Percentiles rank a stretch among this genome's conserved stretches.
These are phyloP conservation scores for Ibidorhyncha struthersii DNA, from an alignment of 2,113 vertebrate species.

Conservation along the genomic window DNA sequence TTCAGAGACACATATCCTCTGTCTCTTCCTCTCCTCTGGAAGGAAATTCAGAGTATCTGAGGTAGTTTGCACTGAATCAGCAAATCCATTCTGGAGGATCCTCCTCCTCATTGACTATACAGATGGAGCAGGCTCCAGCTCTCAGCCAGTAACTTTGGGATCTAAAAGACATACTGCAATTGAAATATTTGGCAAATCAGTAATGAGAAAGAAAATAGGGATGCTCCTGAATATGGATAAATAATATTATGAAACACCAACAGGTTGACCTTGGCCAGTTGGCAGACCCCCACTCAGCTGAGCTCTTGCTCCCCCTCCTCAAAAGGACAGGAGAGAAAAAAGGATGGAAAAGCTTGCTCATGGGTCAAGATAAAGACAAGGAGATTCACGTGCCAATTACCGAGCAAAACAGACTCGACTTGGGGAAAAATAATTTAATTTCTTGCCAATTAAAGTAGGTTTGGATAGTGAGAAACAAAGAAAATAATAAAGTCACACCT, in stretches of 20 bases:
- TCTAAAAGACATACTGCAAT: not conserved
- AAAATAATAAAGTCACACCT: not conserved
- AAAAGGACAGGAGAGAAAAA: not conserved
- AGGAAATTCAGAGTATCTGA: not conserved
- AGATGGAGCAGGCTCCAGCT: not conserved
- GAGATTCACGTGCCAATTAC: not conserved
- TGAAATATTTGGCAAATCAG: not conserved
- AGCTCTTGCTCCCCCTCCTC: not conserved
- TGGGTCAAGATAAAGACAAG: not conserved
- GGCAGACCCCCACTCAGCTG: not conserved
- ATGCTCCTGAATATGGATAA: not conserved
- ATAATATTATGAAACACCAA: not conserved
- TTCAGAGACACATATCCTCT: not conserved
- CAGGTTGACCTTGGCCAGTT: not conserved
- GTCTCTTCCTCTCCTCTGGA: not conserved
- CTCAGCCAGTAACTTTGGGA: not conserved
- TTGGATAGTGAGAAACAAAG: not conserved
- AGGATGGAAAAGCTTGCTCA: not conserved
- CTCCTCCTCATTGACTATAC: not conserved
- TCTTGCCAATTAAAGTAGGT: not conserved
- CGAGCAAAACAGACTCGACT: not conserved
- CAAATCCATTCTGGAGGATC: not conserved
- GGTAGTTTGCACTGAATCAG: not conserved
- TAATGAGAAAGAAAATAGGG: not conserved
- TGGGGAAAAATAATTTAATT: not conserved